Evolutionary conservation across 1,140 invertebrate species (phyloP).

Genomic region (Gonioctena quinquepunctata): DNA sequence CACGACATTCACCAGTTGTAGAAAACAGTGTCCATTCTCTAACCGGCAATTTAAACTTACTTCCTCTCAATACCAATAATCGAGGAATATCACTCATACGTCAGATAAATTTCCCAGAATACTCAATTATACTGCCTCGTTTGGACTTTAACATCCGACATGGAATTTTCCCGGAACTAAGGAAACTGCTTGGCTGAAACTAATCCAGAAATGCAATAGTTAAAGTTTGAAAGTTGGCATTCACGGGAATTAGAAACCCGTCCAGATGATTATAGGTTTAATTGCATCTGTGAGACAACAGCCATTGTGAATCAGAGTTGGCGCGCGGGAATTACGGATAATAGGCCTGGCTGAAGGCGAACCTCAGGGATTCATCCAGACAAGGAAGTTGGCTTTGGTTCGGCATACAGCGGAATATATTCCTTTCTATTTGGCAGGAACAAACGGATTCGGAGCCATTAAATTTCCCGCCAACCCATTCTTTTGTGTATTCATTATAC

Average conservation of each 20-base stretch:
- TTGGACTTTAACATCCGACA: not conserved
- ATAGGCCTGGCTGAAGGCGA: slow-evolving; percentile 32
- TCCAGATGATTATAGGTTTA: slow-evolving; percentile 38
- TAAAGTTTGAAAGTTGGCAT: slow-evolving; percentile 26
- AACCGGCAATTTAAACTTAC: no score
- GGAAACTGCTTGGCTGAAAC: slow-evolving; percentile 6
- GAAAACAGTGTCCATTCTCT: no score
- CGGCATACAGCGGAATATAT: slow-evolving; percentile 31
- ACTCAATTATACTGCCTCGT: not conserved
- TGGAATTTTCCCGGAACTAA: not conserved
- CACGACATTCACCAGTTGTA: not conserved
- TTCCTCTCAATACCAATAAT: not conserved
- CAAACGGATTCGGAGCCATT: slow-evolving; percentile 39
- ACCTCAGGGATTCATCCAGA: slow-evolving; percentile 32
- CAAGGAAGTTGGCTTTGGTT: slow-evolving; percentile 32
- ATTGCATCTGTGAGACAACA: slow-evolving; percentile 38
- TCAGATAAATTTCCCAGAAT: not conserved
- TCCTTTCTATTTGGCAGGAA: slow-evolving; percentile 42
- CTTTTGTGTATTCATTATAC: not conserved
- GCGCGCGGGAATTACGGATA: slow-evolving; percentile 40
- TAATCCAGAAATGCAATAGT: slow-evolving; percentile 21
- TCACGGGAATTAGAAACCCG: slow-evolving; percentile 18
- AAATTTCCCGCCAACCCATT: slow-evolving; percentile 16
- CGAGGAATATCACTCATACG: not conserved
- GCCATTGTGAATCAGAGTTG: slow-evolving; percentile 40